Conservation (phyloP, 2,888 invertebrate genomes). For the Chloroclysta siterata region DNA sequence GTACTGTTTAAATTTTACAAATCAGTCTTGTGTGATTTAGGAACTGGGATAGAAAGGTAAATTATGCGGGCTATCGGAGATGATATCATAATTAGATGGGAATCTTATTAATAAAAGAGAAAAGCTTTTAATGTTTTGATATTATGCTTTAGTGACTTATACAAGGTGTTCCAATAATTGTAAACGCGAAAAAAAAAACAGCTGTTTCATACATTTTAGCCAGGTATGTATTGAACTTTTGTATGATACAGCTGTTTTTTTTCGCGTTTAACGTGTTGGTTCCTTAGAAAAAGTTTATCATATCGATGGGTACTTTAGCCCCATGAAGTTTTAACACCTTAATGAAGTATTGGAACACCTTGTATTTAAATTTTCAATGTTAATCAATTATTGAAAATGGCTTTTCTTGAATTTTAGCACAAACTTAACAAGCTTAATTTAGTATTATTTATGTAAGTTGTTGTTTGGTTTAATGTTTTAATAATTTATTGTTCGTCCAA, state of each 20-base stretch:
- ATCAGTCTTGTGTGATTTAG: background rate
- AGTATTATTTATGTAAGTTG: slow-evolving; percentile 43
- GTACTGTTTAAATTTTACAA: too few relatives aligned
- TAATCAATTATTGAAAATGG: background rate
- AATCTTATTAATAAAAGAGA: background rate
- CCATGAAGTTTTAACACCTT: too few relatives aligned
- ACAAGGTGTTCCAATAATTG: too few relatives aligned
- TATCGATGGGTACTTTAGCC: too few relatives aligned
- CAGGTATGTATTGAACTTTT: too few relatives aligned
- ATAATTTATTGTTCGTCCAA: slow-evolving; percentile 49
- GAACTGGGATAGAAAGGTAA: background rate
- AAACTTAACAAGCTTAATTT: slow-evolving; percentile 33
- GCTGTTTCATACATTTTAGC: too few relatives aligned
- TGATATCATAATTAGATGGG: background rate
- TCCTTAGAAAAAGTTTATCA: too few relatives aligned
- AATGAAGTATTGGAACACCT: too few relatives aligned
- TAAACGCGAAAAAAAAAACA: too few relatives aligned
- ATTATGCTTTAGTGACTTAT: slow-evolving; percentile 2
- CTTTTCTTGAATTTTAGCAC: slow-evolving; percentile 31
- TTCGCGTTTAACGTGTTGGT: too few relatives aligned
- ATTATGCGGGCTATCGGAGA: background rate
- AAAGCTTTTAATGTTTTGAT: background rate
- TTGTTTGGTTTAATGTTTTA: slow-evolving; percentile 58
- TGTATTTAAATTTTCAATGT: background rate
- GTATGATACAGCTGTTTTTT: too few relatives aligned